These are phyloP conservation scores for Stenopsyche tienmushanensis DNA, from an alignment of 1,140 invertebrate species.

Conservation along the genomic window DNA sequence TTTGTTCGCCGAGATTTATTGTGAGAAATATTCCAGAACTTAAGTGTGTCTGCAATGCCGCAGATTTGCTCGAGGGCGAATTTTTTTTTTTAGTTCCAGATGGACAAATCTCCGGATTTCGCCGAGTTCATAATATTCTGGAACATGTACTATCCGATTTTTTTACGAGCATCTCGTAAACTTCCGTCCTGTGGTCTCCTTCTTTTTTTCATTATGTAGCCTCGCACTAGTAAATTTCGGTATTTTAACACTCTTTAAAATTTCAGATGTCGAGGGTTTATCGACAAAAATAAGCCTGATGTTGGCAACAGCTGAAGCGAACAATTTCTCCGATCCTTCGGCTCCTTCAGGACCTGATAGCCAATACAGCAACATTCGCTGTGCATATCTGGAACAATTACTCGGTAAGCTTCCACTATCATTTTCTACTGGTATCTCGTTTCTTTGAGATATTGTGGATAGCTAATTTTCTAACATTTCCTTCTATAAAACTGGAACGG, in stretches of 20 bases:
- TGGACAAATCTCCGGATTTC: too few species aligned
- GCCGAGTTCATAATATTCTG: too few species aligned
- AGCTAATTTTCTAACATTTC: too few species aligned
- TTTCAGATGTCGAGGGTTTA: conserved; percentile 40
- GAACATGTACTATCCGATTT: too few species aligned
- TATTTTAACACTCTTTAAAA: background rate
- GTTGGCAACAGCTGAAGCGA: conserved; percentile 28
- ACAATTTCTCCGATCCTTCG: conserved; percentile 15
- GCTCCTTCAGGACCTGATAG: conserved; percentile 17
- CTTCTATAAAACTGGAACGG: too few species aligned
- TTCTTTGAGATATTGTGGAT: too few species aligned
- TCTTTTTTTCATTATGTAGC: too few species aligned
- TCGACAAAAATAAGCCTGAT: conserved; percentile 37
- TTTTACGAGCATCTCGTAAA: too few species aligned
- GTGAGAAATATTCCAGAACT: background rate
- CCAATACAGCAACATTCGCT: conserved; percentile 37
- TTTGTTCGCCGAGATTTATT: conserved; percentile 1
- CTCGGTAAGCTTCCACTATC: conserved; percentile 28
- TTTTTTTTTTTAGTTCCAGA: too few species aligned
- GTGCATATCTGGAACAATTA: conserved; percentile 39
- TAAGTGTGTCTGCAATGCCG: background rate
- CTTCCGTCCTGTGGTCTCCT: too few species aligned
- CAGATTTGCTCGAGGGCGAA: background rate
- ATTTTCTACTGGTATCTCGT: too few species aligned
- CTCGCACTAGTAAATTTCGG: too few species aligned